These are phyloP conservation scores for Promerops cafer DNA, from an alignment of 2,113 vertebrate genomes.

Conservation along the genomic window DNA sequence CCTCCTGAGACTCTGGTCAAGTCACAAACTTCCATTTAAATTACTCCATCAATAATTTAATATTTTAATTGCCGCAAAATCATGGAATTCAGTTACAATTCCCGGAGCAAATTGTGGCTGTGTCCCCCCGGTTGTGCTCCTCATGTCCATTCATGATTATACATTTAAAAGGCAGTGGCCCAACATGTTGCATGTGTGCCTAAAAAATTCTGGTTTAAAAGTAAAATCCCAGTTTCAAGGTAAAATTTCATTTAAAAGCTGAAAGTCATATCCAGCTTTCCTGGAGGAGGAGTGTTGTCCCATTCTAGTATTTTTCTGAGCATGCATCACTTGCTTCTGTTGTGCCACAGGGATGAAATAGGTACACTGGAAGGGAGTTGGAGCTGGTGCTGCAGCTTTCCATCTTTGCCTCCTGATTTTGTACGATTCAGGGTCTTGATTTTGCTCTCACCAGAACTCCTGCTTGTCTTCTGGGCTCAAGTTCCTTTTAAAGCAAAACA, in stretches of 20 bases:
- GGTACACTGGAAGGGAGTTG: neutral
- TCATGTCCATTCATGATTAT: neutral
- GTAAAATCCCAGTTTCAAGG: neutral
- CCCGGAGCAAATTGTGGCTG: neutral
- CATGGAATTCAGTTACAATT: neutral
- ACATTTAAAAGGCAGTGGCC: neutral
- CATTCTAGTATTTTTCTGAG: neutral
- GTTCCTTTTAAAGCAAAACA: neutral
- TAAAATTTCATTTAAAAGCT: neutral
- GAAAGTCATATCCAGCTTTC: neutral
- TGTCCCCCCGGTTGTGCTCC: neutral
- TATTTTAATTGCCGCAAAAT: slow-evolving; percentile 7
- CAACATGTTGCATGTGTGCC: neutral
- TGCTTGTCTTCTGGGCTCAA: neutral
- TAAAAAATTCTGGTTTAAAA: neutral
- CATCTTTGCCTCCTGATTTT: neutral
- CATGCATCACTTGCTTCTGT: neutral
- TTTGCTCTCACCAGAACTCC: neutral
- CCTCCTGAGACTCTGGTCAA: neutral
- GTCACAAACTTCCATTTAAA: neutral
- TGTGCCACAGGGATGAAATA: neutral
- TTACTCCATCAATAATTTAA: neutral
- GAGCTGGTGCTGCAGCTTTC: neutral
- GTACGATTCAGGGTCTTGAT: neutral
- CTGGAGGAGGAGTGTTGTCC: neutral